Evolutionary conservation across 2,797 vertebrate genomes (phyloP).

Genomic region (Yasuhikotakia modesta): DNA sequence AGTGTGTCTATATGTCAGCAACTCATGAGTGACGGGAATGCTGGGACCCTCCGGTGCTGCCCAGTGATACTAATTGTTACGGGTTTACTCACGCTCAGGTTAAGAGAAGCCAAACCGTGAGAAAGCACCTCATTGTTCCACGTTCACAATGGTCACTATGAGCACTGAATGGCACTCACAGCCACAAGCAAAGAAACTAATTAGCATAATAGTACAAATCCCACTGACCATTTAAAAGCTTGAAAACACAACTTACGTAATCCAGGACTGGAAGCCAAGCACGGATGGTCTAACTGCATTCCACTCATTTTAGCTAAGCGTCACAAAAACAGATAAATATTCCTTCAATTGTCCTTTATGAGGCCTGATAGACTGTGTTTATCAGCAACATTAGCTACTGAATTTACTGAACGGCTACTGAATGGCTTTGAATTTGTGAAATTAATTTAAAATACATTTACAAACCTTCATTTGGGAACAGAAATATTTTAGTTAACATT

Average conservation of each 20-base stretch:
- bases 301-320: not conserved
- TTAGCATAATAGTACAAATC: slow-evolving; percentile 57
- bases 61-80: slow-evolving; percentile 58
- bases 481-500: too few species aligned
- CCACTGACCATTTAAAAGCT: slow-evolving; percentile 49
- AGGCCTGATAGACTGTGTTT: not conserved
- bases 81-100: slow-evolving; percentile 46
- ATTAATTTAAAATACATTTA: too few species aligned
- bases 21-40: slow-evolving; percentile 47
- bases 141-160: slow-evolving; percentile 51
- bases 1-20: slow-evolving; percentile 28
- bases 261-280: slow-evolving; percentile 29
- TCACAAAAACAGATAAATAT: not conserved
- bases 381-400: not conserved
- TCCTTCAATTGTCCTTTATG: not conserved
- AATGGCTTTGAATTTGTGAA: too few species aligned
- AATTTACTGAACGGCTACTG: too few species aligned
- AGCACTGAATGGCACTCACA: slow-evolving; percentile 51
- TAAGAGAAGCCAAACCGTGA: slow-evolving; percentile 41
- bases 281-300: slow-evolving; percentile 13
- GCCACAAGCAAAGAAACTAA: slow-evolving; percentile 42
- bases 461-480: too few species aligned
- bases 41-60: slow-evolving; percentile 60
- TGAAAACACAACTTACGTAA: slow-evolving; percentile 51
- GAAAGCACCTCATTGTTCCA: slow-evolving; percentile 55